Percentiles rank a stretch among this genome's conserved stretches.
Conservation (phyloP, 1,140 invertebrate genomes). For the Trissolcus basalis region DNA sequence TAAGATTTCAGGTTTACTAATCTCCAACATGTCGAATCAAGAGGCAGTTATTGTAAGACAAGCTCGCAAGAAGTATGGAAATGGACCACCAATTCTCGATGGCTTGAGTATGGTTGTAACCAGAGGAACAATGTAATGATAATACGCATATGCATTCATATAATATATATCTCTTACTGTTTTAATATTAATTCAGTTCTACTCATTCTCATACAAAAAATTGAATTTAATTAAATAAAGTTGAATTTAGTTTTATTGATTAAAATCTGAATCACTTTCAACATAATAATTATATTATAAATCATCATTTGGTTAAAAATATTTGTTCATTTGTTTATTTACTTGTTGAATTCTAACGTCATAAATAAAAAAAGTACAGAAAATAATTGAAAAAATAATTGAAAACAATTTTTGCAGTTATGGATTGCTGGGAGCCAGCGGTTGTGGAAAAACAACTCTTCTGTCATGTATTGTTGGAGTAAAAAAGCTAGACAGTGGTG, state of each 20-base stretch:
- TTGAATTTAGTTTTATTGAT: too few species aligned
- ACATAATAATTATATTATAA: too few species aligned
- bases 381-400: conserved; percentile 1
- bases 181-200: too few species aligned
- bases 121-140: conserved; percentile 80
- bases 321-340: too few species aligned
- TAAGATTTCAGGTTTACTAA: conserved; percentile 8
- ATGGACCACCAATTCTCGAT: conserved; percentile 3
- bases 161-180: too few species aligned
- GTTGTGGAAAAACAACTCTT: conserved; percentile 90
- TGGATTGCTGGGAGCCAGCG: conserved; percentile 89
- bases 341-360: too few species aligned
- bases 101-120: conserved; percentile 79
- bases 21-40: conserved; percentile 47
- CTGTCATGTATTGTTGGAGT: conserved; percentile 91
- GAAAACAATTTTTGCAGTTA: conserved; percentile 82
- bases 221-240: too few species aligned
- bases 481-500: conserved; percentile 83
- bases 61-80: conserved; percentile 72
- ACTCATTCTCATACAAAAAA: too few species aligned
- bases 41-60: conserved; percentile 77
- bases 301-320: too few species aligned
- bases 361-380: too few species aligned
- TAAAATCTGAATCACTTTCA: too few species aligned
- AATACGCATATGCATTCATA: too few species aligned